Evolutionary conservation across 2,888 invertebrate species (phyloP).

Genomic region (Cataglyphis altisquamis): DNA sequence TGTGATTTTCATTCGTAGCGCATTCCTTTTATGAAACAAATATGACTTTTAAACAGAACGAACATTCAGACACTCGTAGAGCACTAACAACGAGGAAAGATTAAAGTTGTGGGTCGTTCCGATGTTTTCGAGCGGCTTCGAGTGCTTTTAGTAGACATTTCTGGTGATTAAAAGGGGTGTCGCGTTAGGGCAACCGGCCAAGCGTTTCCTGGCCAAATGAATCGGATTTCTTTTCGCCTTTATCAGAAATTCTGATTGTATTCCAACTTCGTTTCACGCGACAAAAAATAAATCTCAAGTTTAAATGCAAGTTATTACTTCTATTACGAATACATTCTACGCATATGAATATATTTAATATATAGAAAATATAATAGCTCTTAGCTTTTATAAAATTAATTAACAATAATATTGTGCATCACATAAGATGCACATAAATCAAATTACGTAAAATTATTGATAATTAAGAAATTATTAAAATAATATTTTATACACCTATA

Average conservation of each 20-base stretch:
- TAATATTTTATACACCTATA: background rate
- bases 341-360: background rate
- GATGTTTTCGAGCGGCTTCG: slow-evolving; percentile 48
- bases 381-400: background rate
- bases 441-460: background rate
- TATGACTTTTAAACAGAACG: slow-evolving; percentile 51
- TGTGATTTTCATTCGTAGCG: slow-evolving; percentile 39
- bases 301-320: background rate
- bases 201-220: slow-evolving; percentile 45
- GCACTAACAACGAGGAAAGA: slow-evolving; percentile 43
- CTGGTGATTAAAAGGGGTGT: slow-evolving; percentile 55
- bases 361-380: background rate
- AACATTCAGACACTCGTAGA: slow-evolving; percentile 41
- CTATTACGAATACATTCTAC: background rate
- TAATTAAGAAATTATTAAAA: background rate
- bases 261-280: slow-evolving; percentile 29
- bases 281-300: background rate
- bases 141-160: slow-evolving; percentile 61
- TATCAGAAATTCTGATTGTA: slow-evolving; percentile 54
- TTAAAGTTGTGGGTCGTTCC: slow-evolving; percentile 41
- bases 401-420: background rate
- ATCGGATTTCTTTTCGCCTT: slow-evolving; percentile 51
- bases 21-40: slow-evolving; percentile 46
- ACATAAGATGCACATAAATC: background rate
- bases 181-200: slow-evolving; percentile 59